phyloP scores from a whole-genome alignment of 2,113 vertebrate genomes.

The Camelus dromedarius region DNA sequence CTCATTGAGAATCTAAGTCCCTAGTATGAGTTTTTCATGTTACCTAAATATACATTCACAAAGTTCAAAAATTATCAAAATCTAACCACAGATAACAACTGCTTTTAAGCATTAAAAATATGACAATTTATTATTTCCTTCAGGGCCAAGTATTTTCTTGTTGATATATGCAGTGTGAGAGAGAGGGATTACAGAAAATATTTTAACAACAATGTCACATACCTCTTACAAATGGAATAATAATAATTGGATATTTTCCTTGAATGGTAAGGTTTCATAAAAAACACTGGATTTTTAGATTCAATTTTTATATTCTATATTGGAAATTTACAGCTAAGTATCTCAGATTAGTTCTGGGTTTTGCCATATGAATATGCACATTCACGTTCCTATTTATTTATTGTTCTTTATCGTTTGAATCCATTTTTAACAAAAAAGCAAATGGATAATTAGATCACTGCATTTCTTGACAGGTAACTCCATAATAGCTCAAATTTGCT shows the following conservation, averaged over 20 bases:
- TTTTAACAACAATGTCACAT: not conserved
- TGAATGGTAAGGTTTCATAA: not conserved
- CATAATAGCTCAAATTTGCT: not conserved
- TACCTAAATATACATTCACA: not conserved
- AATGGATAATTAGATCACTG: not conserved
- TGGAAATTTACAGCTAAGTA: not conserved
- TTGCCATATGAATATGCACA: not conserved
- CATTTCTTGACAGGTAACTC: not conserved
- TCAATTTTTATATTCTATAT: not conserved
- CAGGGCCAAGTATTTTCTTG: not conserved
- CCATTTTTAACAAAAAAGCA: not conserved
- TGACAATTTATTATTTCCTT: not conserved
- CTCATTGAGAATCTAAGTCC: not conserved
- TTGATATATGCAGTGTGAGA: not conserved
- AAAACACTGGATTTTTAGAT: not conserved
- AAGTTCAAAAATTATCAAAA: not conserved
- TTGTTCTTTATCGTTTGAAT: not conserved
- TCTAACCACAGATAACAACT: not conserved
- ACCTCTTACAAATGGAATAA: not conserved
- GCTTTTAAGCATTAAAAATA: not conserved
- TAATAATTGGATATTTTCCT: not conserved
- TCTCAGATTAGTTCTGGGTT: not conserved
- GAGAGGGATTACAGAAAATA: not conserved
- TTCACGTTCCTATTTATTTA: not conserved
- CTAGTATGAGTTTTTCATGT: not conserved